phyloP scores from a whole-genome alignment of 2,888 invertebrate species.

The Ctenicera cuprea region DNA sequence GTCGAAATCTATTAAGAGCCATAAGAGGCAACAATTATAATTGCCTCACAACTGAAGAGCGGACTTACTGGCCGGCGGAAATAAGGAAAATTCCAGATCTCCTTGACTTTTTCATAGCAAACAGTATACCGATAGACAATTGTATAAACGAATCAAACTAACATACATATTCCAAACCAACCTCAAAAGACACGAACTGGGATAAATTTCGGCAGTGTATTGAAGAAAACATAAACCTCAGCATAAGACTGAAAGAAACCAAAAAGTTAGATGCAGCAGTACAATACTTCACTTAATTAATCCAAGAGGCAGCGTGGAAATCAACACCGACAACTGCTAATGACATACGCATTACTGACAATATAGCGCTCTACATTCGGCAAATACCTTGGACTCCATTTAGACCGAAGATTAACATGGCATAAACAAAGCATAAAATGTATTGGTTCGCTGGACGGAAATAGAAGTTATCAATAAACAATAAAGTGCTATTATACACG shows the following conservation, averaged over 20 bases:
- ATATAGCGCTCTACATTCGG: background rate
- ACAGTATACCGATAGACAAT: too few relatives aligned
- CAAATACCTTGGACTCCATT: too few relatives aligned
- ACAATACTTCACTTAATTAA: constrained; percentile 3
- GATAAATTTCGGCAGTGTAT: background rate
- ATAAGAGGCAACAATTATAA: too few relatives aligned
- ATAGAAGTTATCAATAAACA: too few relatives aligned
- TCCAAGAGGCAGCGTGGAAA: background rate
- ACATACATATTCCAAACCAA: background rate
- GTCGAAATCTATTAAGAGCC: too few relatives aligned
- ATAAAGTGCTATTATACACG: too few relatives aligned
- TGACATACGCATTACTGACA: background rate
- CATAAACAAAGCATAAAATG: background rate
- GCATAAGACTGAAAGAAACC: background rate
- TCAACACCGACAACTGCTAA: background rate
- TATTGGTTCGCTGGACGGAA: too few relatives aligned
- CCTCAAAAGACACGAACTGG: background rate
- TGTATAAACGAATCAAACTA: background rate
- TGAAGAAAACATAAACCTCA: background rate
- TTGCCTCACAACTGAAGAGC: too few relatives aligned
- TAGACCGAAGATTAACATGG: background rate
- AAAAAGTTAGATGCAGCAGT: constrained; percentile 1
- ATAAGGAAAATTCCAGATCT: background rate
- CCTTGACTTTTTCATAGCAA: background rate
- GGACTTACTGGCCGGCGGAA: background rate